A percentile compares a stretch with the other conserved stretches of the same genome.
These are phyloP conservation scores for Coendou prehensilis DNA, from an alignment of 2,797 vertebrate genomes.

Conservation along the genomic window DNA sequence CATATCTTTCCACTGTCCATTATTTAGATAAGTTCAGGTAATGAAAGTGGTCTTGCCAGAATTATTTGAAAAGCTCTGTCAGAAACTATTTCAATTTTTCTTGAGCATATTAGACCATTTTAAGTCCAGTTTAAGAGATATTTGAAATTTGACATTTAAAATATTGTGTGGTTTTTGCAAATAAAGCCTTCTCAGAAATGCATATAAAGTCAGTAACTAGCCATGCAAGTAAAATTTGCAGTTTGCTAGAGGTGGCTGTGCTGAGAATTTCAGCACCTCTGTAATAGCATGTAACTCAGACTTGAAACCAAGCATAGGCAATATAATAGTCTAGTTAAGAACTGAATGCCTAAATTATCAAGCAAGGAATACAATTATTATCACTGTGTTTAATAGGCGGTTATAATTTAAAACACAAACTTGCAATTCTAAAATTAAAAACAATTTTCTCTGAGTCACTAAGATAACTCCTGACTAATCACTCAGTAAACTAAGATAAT, in stretches of 20 bases:
- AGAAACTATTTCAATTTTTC: neutral
- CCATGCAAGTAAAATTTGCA: neutral
- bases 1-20: neutral
- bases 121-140: neutral
- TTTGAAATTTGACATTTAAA: neutral
- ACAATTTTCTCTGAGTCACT: conserved; percentile 40
- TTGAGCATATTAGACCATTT: neutral
- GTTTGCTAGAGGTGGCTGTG: neutral
- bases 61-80: neutral
- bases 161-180: neutral
- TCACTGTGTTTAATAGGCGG: neutral
- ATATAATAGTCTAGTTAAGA: conserved; percentile 15
- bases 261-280: neutral
- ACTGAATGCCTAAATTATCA: neutral
- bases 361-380: neutral
- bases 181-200: conserved; percentile 15
- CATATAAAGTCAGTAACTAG: neutral
- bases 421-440: conserved; percentile 22
- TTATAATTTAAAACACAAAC: neutral
- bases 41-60: conserved; percentile 11
- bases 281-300: neutral
- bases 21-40: neutral
- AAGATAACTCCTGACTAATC: conserved; percentile 10
- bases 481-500: neutral
- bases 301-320: neutral